Conservation (phyloP, 2,888 invertebrate genomes). For the Antheraea yamamai region DNA sequence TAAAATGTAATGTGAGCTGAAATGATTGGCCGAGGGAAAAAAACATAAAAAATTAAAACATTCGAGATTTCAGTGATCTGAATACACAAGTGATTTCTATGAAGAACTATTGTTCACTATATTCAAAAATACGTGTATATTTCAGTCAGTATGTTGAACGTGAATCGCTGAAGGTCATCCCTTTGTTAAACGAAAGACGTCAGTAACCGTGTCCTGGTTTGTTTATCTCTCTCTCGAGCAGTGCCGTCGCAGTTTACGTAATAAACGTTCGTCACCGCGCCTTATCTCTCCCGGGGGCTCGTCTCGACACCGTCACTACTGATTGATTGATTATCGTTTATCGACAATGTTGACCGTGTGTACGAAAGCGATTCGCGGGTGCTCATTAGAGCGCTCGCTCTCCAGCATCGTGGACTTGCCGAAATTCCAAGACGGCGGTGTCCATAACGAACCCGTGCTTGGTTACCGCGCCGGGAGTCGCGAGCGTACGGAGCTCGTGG, state of each 20-base stretch:
- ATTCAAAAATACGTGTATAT: conserved; percentile 26
- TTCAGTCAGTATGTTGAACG: conserved; percentile 77
- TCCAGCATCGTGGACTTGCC: conserved; percentile 85
- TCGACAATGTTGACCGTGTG: conserved; percentile 51
- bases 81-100: not conserved
- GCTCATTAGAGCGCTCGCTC: conserved; percentile 73
- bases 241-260: conserved; percentile 39
- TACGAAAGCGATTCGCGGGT: conserved; percentile 79
- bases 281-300: conserved; percentile 23
- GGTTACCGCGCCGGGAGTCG: conserved; percentile 91
- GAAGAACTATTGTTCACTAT: not conserved
- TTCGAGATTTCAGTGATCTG: not conserved
- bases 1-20: conserved; percentile 2
- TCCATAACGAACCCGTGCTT: conserved; percentile 91
- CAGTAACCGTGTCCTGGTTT: conserved; percentile 29
- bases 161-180: conserved; percentile 62
- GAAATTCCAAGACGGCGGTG: conserved; percentile 85
- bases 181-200: conserved; percentile 38
- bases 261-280: conserved; percentile 34
- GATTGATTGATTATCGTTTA: conserved; percentile 27
- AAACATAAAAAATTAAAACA: not conserved
- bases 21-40: not conserved
- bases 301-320: conserved; percentile 18
- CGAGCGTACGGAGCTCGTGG: conserved; percentile 88
- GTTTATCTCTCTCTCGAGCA: conserved; percentile 29